Evolutionary conservation across 2,113 vertebrate genomes (phyloP), one percentile per base, ranked within the genome.

Genomic region (Alaudala cheleensis): DNA sequence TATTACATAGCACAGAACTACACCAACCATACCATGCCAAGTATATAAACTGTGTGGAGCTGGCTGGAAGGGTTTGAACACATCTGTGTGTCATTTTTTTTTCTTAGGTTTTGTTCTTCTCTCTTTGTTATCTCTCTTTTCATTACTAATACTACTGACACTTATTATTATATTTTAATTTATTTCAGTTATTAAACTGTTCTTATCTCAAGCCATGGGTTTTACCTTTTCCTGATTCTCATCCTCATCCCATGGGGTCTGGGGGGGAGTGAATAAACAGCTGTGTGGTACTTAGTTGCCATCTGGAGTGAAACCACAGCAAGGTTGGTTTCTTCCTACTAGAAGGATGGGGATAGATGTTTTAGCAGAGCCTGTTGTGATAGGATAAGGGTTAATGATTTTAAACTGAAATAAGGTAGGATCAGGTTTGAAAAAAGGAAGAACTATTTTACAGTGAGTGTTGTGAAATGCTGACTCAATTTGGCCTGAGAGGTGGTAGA

Each of bases 181-280:
- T 60, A 25, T 61, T 74, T 74, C 20, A 26, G 1, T 47, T 67
- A 47, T 53, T 74, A 34, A 53, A 54, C 28, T 67, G 11, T 34
- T 67, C 47, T 82, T 61, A 21, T 51, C 31, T 73, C 26, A 37
- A 21, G 11, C 16, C 16, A 24, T 18, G 16, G 14, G 5, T 22
- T 53, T 31, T 60, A 47, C 28, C 16, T 53, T 67, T 60, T 61
- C 19, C 53, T 47, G 39, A 34, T 53, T 60, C 39, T 74, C 13
- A 28, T 47, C 13, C 39, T 13, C 11, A 40, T 7, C n/a, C 29
- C 28, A 29, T 33, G 40, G 70, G 20, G 51, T 11, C 5, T 9
- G 4, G 5, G 4, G 45, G 6, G 5, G 1, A 40, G 29, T 31
- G 33, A 31, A 39, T 16, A 6, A 53, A 34, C 9, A 7, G 11